Conservation (phyloP, 2,888 invertebrate species). For the Cremastobaeus sp. region DNA sequence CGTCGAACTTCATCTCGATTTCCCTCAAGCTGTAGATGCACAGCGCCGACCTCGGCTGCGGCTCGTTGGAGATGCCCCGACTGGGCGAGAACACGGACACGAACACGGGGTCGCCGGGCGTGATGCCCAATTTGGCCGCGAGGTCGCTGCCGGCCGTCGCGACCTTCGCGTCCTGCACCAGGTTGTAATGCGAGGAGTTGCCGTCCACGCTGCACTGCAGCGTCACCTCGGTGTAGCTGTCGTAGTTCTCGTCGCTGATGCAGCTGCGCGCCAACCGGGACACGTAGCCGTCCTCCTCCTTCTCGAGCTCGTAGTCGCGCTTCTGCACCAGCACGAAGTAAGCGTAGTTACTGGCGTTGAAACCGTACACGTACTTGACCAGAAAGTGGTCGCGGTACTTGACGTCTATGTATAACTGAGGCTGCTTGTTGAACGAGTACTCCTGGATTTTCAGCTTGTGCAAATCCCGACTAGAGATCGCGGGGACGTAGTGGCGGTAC, state of each 20-base stretch:
- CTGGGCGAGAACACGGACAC: slow-evolving; percentile 95
- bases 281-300: slow-evolving; percentile 93
- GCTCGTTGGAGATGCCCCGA: slow-evolving; percentile 90
- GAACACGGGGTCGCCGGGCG: slow-evolving; percentile 88
- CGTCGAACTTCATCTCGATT: slow-evolving; percentile 94
- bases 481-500: slow-evolving; percentile 94
- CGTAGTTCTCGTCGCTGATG: slow-evolving; percentile 95
- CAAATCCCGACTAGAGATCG: slow-evolving; percentile 91
- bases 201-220: slow-evolving; percentile 89
- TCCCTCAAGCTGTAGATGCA: slow-evolving; percentile 95
- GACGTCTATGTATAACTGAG: slow-evolving; percentile 91
- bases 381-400: slow-evolving; percentile 96
- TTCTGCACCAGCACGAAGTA: slow-evolving; percentile 98
- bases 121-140: slow-evolving; percentile 89
- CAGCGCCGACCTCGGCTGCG: slow-evolving; percentile 90
- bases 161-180: slow-evolving; percentile 95
- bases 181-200: slow-evolving; percentile 84
- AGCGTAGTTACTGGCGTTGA: slow-evolving; percentile 95
- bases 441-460: slow-evolving; percentile 89
- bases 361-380: slow-evolving; percentile 97
- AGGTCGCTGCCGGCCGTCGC: slow-evolving; percentile 90
- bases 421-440: slow-evolving; percentile 90
- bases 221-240: slow-evolving; percentile 98
- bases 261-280: slow-evolving; percentile 95
- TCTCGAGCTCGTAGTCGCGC: slow-evolving; percentile 91